These are phyloP conservation scores for Urophycis tenuis DNA, from an alignment of 2,797 vertebrate species.

Conservation along the genomic window DNA sequence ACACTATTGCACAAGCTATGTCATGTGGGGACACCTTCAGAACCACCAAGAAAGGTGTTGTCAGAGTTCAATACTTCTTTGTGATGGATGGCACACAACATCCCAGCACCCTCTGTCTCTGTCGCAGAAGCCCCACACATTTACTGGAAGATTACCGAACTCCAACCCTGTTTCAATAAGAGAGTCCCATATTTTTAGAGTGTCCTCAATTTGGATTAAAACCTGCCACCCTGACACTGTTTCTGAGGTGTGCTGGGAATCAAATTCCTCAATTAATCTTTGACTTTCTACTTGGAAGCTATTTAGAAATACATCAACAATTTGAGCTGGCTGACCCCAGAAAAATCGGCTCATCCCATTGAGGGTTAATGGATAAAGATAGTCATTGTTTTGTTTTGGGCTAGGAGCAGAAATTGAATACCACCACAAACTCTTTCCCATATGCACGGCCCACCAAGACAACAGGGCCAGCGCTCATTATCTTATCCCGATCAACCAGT, in stretches of 20 bases:
- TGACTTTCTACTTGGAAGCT: not conserved
- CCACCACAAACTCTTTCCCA: not conserved
- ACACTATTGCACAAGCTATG: too few species aligned
- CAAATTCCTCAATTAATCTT: not conserved
- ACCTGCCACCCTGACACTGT: not conserved
- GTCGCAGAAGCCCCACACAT: not conserved
- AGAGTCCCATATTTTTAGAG: not conserved
- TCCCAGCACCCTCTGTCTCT: not conserved
- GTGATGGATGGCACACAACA: not conserved
- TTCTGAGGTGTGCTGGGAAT: not conserved
- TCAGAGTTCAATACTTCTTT: not conserved
- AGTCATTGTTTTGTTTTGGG: not conserved
- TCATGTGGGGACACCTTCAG: too few species aligned
- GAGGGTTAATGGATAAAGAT: not conserved
- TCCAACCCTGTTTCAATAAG: not conserved
- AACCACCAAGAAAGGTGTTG: not conserved
- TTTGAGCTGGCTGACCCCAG: not conserved
- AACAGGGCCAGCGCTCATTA: not conserved
- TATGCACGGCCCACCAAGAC: not conserved
- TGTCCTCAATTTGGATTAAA: not conserved
- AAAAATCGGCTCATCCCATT: not conserved
- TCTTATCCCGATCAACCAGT: not conserved
- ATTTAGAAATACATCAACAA: not conserved
- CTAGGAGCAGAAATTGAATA: constrained; percentile 9
- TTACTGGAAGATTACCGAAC: constrained; percentile 11